Conservation (phyloP, 2,888 invertebrate genomes). For the Limenitis camilla region DNA sequence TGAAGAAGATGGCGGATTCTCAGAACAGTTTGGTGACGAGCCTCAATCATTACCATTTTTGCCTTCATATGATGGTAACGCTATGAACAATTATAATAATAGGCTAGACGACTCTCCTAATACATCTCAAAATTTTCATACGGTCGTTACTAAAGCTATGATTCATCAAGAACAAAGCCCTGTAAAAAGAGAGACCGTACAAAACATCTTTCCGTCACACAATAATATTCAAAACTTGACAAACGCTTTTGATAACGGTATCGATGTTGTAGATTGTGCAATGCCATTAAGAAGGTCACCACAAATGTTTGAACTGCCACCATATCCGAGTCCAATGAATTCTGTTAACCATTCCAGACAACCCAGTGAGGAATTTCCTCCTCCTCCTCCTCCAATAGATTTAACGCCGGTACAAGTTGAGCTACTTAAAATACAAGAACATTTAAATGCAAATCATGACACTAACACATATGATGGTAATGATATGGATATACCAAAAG, state of each 20-base stretch:
- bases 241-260: conserved; percentile 62
- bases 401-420: conserved; percentile 78
- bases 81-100: conserved; percentile 40
- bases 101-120: conserved; percentile 55
- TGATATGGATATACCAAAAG: conserved; percentile 50
- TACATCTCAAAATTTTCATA: conserved; percentile 71
- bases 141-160: conserved; percentile 88
- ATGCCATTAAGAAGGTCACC: conserved; percentile 53
- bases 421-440: conserved; percentile 62
- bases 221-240: conserved; percentile 56
- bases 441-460: conserved; percentile 24
- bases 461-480: conserved; percentile 31
- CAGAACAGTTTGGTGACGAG: conserved; percentile 71
- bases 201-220: conserved; percentile 41
- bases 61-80: conserved; percentile 70
- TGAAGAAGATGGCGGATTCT: conserved; percentile 66
- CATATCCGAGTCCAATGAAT: conserved; percentile 85
- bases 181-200: conserved; percentile 63
- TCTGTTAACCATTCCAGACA: conserved; percentile 88
- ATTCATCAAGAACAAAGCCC: conserved; percentile 89
- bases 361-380: conserved; percentile 91
- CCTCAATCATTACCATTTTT: conserved; percentile 78
- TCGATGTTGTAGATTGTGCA: conserved; percentile 80
- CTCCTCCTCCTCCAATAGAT: conserved; percentile 87
- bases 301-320: conserved; percentile 79